Base-by-base conservation (phyloP, 2,113 vertebrate genomes). In the Phoenicopterus ruber region DNA sequence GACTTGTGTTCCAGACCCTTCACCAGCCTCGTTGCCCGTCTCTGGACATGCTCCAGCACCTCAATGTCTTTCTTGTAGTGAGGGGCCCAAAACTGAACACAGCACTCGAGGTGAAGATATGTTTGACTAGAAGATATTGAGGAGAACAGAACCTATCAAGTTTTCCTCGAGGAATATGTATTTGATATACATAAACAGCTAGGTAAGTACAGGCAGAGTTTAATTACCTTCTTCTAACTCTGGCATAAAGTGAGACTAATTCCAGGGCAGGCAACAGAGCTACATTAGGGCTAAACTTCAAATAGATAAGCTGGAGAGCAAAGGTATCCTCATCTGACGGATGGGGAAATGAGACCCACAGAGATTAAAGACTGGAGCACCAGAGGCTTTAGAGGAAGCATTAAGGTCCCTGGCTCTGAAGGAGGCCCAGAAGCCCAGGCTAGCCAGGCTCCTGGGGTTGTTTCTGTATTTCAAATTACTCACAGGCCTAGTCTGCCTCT, bases 321-420 rank as follows among this genome's bases (percentile, higher is more conserved):
- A 93, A 95, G 77, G 29, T 42, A 52, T 67, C 72, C 10, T 91
- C 65, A 22, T 88, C 34, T 86, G 38, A 63, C 87, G 89, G 77
- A 65, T 84, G 83, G 88, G 36, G 34, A 93, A 88, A 84, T 32
- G 44, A 93, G 73, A 86, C 26, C 71, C 32, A 55, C 4, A 26
- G 88, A 77, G 67, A 94, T 96, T 92, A 96, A 94, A 96, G 94
- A 47, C 80, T 71, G 38, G n/a, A 92, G 57, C 18, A 92, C 20
- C 26, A 72, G 74, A 69, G 34, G 84, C 57, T 89, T 89, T 87
- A 71, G 40, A 49, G 9, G 16, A 79, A 28, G 4, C 69, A 84
- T 82, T 91, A 74, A 96, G 42, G 47, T 76, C 31, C 34, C 24
- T 8, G 5, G 26, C 58, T 90, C 93, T 86, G 85, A 92, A 73